Evolutionary conservation across 2,113 vertebrate genomes (phyloP), one percentile per base, ranked within the genome.

Genomic region (Scalopus aquaticus): DNA sequence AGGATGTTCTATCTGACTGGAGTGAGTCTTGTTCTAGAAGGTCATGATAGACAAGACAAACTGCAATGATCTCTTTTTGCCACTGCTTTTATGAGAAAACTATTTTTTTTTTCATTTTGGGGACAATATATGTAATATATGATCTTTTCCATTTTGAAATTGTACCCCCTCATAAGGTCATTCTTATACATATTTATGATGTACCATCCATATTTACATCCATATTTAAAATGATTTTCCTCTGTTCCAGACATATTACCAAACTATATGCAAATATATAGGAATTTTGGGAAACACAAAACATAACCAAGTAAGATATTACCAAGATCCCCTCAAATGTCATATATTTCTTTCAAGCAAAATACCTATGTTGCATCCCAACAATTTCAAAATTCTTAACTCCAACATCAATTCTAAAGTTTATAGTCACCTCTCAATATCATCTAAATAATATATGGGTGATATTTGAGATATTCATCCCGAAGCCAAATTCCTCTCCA

Each of bases 121-220:
- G 3, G 46, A 72, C 17, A 37, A 2, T 67, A 13, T 12, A 24
- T 42, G 26, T 39, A 1, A 46, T 86, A 17, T 69, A 1, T 56
- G 20, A 56, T 54, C 49, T 89, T 78, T 81, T 88, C 2, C 39
- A 87, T 35, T 93, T 28, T 39, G 9, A 96, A 95, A 95, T 37
- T 74, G 54, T 13, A 6, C 64, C 39, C 1, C 51, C 7, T 62
- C 12, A 6, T 72, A 79, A 46, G 19, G 20, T 72, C 91, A 65
- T 82, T 80, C 42, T 32, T 60, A 9, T 17, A n/a, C 15, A 6
- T 67, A 92, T 56, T 46, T 77, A 93, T 44, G 20, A 35, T 39
- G 5, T n/a, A n/a, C n/a, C 58, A 88, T 22, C 9, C 35, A 46
- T 28, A 82, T 39, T 72, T 73, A 37, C 2, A 26, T 44, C 4